Evolutionary conservation across 1,140 invertebrate genomes (phyloP).

Genomic region (Elymnias hypermnestra): DNA sequence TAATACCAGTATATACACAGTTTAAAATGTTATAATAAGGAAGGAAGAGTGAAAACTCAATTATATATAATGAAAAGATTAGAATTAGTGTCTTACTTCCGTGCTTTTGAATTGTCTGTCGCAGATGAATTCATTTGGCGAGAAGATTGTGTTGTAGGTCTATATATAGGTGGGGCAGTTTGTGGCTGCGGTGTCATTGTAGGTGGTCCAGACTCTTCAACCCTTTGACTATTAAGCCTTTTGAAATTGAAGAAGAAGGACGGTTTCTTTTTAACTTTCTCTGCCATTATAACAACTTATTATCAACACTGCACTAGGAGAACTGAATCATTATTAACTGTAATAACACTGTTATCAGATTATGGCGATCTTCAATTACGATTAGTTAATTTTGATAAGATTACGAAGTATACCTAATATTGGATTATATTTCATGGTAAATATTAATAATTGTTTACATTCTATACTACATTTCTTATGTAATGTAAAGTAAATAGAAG

Average conservation of each 20-base stretch:
- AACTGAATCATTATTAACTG: conserved; percentile 17
- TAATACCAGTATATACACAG: too few relatives aligned
- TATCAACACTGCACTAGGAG: conserved; percentile 6
- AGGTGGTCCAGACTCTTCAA: conserved; percentile 15
- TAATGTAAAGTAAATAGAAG: too few relatives aligned
- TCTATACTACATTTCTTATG: too few relatives aligned
- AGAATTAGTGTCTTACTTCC: conserved; percentile 33
- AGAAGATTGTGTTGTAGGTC: conserved; percentile 11
- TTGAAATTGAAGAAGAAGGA: conserved; percentile 48
- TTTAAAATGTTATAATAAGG: too few relatives aligned
- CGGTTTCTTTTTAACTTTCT: conserved; percentile 54
- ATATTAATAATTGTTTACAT: conserved; percentile 1
- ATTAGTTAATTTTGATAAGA: conserved; percentile 23
- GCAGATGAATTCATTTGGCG: conserved; percentile 14
- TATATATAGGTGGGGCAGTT: conserved; percentile 22
- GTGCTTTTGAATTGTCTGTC: conserved; percentile 31
- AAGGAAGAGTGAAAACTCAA: too few relatives aligned
- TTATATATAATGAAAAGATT: background rate
- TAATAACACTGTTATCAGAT: conserved; percentile 16
- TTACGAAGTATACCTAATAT: conserved; percentile 3
- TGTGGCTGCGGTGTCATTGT: conserved; percentile 13
- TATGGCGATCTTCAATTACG: conserved; percentile 13
- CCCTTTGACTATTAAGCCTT: conserved; percentile 45
- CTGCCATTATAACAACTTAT: conserved; percentile 39
- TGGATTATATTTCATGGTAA: background rate